phyloP scores from a whole-genome alignment of 2,113 vertebrate species.

The Boleophthalmus pectinirostris region DNA sequence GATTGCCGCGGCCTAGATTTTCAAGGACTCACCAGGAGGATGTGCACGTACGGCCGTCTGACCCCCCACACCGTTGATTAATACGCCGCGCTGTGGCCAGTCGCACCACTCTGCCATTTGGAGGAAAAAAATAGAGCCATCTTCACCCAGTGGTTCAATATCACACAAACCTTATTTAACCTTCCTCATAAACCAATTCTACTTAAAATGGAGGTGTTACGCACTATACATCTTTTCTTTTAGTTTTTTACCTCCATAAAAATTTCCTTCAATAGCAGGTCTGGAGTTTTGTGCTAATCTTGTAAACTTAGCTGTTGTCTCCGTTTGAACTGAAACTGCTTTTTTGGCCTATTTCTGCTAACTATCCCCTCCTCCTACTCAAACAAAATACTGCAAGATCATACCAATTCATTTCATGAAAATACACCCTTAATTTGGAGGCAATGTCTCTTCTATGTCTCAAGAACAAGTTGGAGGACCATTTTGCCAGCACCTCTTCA shows the following conservation, averaged over 20 bases:
- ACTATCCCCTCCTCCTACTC: too few species aligned
- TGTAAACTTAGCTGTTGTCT: too few species aligned
- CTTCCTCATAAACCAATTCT: background rate
- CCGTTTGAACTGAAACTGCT: too few species aligned
- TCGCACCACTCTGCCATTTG: conserved; percentile 45
- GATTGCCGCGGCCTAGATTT: conserved; percentile 61
- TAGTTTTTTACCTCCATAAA: background rate
- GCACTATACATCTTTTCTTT: background rate
- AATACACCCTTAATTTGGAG: too few species aligned
- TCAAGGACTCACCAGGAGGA: conserved; percentile 62
- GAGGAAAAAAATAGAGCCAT: conserved; percentile 1
- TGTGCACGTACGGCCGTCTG: conserved; percentile 53
- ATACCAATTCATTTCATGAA: too few species aligned
- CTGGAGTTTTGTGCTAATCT: background rate
- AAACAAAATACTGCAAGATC: too few species aligned
- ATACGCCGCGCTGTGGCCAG: conserved; percentile 60
- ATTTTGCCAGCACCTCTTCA: too few species aligned
- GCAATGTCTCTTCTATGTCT: too few species aligned
- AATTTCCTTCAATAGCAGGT: background rate
- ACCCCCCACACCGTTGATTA: conserved; percentile 70
- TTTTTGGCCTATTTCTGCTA: too few species aligned
- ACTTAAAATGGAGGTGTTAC: background rate
- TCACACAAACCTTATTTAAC: background rate
- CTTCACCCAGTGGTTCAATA: background rate
- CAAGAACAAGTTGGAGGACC: too few species aligned